Base-by-base conservation (phyloP, 1,140 invertebrate species). In the Chrysopa pallens region DNA sequence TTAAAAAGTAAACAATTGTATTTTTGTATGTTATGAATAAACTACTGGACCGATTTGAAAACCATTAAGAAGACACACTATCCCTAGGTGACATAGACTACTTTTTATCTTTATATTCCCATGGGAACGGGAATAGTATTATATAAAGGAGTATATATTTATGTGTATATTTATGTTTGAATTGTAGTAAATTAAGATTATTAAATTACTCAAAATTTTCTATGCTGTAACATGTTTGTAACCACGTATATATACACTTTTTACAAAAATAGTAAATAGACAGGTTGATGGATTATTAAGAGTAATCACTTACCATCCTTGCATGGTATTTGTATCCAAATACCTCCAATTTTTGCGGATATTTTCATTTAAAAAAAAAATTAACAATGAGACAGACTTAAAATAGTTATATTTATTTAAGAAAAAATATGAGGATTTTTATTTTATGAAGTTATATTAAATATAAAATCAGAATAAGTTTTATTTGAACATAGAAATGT, bases 251-350 rank as follows among this genome's bases (percentile, higher is more conserved):
- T 38, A 7, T 38, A 23, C 29, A 23, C 15, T 27, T 8, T 37
- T 36, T 40, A 41, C 36, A 14, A 27, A 6, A 47, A 45, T 7
- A 37, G 38, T 31, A 36, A 14, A 23, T 33, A 44, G 38, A 17
- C 41, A 15, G 12, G 23, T 12, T 6, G 8, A 29, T 11, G 35
- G 6, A 9, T 38, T 40, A 8, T 33, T 29, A 35, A 29, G 23
- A 42, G 41, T 45, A 33, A 50, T 46, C 46, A 44, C 50, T 54
- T 46, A 60, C 65, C 64, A 50, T 65, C 61, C 43, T 63, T 67
- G 53, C 74, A 76, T 5, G 74, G 75, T 6, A 78, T 66, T 41
- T 74, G 72, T 37, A 78, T 63, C 73, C 74, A 77, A 51, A 76
- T 73, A 2, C 69, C 72, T 11, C 71, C 53, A 38, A 78, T 63